These are phyloP conservation scores for Invenusta paracnida DNA, from an alignment of 2,888 invertebrate species.

Conservation along the genomic window DNA sequence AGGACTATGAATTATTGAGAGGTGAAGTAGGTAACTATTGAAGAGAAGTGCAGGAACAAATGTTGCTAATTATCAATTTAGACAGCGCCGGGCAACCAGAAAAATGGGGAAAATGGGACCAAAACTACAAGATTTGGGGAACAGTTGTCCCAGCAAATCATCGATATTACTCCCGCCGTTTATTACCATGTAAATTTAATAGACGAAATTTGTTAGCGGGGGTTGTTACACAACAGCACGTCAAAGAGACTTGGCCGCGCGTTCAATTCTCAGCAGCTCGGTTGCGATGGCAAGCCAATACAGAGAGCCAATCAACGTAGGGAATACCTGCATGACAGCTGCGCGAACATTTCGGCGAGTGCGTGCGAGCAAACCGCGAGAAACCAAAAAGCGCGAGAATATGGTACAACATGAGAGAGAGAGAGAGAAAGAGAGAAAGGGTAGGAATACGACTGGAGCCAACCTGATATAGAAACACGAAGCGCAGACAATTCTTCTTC, in stretches of 20 bases:
- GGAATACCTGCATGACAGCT: background rate
- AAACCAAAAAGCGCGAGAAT: background rate
- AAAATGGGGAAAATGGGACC: background rate
- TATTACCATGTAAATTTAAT: slow-evolving; percentile 7
- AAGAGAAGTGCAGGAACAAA: background rate
- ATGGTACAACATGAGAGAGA: background rate
- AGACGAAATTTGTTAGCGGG: background rate
- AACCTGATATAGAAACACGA: no score
- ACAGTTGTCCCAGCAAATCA: slow-evolving; percentile 15
- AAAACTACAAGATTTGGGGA: no score
- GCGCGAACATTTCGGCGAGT: slow-evolving; percentile 9
- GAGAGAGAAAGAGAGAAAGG: slow-evolving; percentile 9
- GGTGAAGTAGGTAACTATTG: no score
- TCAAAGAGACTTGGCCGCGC: background rate
- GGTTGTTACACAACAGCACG: background rate
- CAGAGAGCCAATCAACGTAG: background rate
- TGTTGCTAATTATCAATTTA: background rate
- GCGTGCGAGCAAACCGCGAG: background rate
- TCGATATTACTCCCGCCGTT: background rate
- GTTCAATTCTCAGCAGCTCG: no score
- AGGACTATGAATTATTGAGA: no score
- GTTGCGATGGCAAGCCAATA: slow-evolving; percentile 12
- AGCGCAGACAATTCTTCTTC: no score
- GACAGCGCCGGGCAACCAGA: slow-evolving; percentile 16
- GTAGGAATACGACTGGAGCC: background rate